phyloP scores from a whole-genome alignment of 2,797 vertebrate species.

The Pyrocephalus nanus region DNA sequence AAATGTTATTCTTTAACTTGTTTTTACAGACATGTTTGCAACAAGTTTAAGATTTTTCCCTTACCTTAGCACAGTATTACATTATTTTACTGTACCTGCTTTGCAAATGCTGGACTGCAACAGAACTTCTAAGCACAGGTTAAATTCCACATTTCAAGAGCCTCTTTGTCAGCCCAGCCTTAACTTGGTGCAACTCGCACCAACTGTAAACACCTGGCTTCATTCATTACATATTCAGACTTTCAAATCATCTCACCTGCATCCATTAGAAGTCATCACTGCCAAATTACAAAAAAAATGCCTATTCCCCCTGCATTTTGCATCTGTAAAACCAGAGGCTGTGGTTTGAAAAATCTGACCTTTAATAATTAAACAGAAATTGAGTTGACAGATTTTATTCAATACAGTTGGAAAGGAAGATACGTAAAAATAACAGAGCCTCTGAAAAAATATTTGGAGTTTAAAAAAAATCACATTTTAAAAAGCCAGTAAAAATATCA shows the following conservation, averaged over 20 bases:
- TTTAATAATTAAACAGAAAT: slow-evolving; percentile 36
- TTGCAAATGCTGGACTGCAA: background rate
- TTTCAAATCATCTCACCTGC: background rate
- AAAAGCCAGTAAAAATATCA: slow-evolving; percentile 48
- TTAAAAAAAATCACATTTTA: slow-evolving; percentile 45
- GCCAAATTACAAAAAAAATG: background rate
- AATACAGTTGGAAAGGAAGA: slow-evolving; percentile 22
- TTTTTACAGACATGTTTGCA: background rate
- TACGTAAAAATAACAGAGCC: slow-evolving; percentile 22
- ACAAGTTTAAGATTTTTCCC: background rate
- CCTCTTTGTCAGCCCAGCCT: background rate
- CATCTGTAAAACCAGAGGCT: background rate
- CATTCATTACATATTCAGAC: background rate
- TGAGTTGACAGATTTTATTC: background rate
- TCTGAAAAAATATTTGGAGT: slow-evolving; percentile 40
- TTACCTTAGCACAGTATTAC: background rate
- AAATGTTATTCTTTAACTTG: background rate
- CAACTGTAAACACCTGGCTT: background rate
- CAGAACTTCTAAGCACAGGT: background rate
- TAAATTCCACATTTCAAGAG: background rate
- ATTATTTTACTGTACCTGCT: background rate
- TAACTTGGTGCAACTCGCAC: background rate
- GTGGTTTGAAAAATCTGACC: slow-evolving; percentile 16
- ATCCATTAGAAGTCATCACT: background rate
- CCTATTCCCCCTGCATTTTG: background rate